These are phyloP conservation scores for Lucilia cuprina DNA, from an alignment of 1,140 invertebrate species.

Conservation along the genomic window DNA sequence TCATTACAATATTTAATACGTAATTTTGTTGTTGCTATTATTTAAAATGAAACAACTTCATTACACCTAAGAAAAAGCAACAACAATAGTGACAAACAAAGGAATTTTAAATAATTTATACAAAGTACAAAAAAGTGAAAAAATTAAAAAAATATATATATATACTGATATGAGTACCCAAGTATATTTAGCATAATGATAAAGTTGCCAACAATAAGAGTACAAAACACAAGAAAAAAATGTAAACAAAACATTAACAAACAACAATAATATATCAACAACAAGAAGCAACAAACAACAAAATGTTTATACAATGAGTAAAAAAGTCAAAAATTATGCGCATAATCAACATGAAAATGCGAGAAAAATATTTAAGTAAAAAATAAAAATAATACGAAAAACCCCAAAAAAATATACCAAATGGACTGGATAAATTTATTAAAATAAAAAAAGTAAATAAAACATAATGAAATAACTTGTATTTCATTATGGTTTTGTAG, in stretches of 20 bases:
- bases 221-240: not conserved
- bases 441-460: not conserved
- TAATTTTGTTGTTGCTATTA: not conserved
- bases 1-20: not conserved
- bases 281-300: not conserved
- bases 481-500: not conserved
- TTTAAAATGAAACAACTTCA: not conserved
- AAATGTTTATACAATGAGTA: not conserved
- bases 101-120: not conserved
- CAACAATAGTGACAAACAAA: not conserved
- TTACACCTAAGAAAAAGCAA: not conserved
- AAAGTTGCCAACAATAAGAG: not conserved
- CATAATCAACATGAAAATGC: slow-evolving; percentile 50
- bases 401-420: not conserved
- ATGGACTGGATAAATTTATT: slow-evolving; percentile 2
- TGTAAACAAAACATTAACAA: slow-evolving; percentile 15
- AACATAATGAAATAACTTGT: not conserved
- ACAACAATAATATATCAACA: not conserved
- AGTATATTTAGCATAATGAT: slow-evolving; percentile 10
- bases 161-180: not conserved
- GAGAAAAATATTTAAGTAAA: slow-evolving; percentile 11
- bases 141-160: not conserved
- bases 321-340: slow-evolving; percentile 51
- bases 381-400: not conserved
- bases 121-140: not conserved